A percentile compares a stretch with the other conserved stretches of the same genome.
Evolutionary conservation across 2,113 vertebrate genomes (phyloP).

Genomic region (Burhinus oedicnemus): DNA sequence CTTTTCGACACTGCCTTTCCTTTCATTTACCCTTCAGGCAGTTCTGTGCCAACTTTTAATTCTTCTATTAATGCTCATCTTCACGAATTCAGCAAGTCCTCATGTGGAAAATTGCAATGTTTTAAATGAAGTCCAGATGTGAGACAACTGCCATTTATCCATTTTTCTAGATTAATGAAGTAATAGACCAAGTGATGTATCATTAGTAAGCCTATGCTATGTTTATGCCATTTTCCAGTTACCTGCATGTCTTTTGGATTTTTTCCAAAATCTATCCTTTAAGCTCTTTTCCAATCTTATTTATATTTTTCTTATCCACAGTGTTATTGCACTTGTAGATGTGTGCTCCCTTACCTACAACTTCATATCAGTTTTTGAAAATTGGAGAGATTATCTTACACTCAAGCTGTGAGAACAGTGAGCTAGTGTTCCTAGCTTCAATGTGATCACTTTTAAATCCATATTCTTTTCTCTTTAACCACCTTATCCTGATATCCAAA

Average conservation of each 20-base stretch:
- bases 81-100: background rate
- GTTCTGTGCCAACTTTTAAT: constrained; percentile 13
- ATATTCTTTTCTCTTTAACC: background rate
- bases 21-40: constrained; percentile 7
- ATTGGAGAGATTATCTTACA: background rate
- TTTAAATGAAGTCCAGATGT: constrained; percentile 18
- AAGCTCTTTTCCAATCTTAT: background rate
- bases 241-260: background rate
- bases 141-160: background rate
- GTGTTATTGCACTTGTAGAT: background rate
- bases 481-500: background rate
- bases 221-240: background rate
- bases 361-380: background rate
- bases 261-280: background rate
- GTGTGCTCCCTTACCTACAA: background rate
- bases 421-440: background rate
- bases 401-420: background rate
- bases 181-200: background rate
- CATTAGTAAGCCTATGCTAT: background rate
- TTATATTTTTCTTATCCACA: background rate
- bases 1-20: background rate
- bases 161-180: background rate
- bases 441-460: background rate
- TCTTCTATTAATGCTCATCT: background rate
- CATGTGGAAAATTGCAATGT: background rate